phyloP scores from a whole-genome alignment of 2,797 vertebrate genomes.

The Pseudomugil tenellus region DNA sequence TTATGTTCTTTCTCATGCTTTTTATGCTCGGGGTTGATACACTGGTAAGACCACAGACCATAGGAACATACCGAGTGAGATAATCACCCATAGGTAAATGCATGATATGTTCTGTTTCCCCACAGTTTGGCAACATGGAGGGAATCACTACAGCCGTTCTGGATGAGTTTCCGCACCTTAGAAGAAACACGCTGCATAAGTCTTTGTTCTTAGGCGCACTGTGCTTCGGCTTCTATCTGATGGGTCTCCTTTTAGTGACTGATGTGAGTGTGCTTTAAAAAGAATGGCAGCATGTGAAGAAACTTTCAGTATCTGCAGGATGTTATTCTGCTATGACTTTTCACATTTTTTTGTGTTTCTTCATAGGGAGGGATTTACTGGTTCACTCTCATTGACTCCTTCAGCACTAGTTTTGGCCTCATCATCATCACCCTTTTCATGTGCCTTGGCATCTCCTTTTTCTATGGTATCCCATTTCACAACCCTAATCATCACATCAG shows the following conservation, averaged over 20 bases:
- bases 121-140: slow-evolving; percentile 89
- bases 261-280: slow-evolving; percentile 73
- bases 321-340: slow-evolving; percentile 14
- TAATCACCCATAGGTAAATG: too few species aligned
- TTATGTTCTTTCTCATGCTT: slow-evolving; percentile 89
- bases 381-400: slow-evolving; percentile 90
- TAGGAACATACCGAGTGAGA: neutral
- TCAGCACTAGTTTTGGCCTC: slow-evolving; percentile 89
- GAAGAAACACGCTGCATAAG: slow-evolving; percentile 74
- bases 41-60: slow-evolving; percentile 72
- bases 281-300: neutral
- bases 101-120: slow-evolving; percentile 21
- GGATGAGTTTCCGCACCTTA: slow-evolving; percentile 84
- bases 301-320: neutral
- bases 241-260: slow-evolving; percentile 85
- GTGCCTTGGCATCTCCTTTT: slow-evolving; percentile 89
- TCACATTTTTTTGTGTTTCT: slow-evolving; percentile 40
- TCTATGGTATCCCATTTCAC: slow-evolving; percentile 80
- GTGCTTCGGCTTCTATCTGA: slow-evolving; percentile 84
- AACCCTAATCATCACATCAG: slow-evolving; percentile 21
- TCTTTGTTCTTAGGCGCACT: slow-evolving; percentile 77
- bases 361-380: slow-evolving; percentile 89
- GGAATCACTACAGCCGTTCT: slow-evolving; percentile 86
- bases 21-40: slow-evolving; percentile 88
- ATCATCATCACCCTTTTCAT: slow-evolving; percentile 90